A percentile compares a stretch with the other conserved stretches of the same genome.
These are phyloP conservation scores for Epizoanthus scotinus DNA, from an alignment of 92 coral and sea anemone genomes.

Conservation along the genomic window DNA sequence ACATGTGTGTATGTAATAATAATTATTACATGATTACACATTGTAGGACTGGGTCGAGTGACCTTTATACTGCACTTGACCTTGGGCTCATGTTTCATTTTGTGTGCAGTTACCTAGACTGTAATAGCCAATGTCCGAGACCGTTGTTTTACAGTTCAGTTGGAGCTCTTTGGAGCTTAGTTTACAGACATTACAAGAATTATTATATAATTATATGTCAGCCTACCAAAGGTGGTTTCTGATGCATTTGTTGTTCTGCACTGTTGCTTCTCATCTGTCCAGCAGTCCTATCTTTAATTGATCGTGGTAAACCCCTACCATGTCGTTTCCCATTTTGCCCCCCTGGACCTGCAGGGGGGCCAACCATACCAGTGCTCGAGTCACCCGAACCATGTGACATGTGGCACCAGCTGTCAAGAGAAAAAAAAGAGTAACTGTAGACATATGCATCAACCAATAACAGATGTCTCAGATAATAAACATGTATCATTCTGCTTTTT, in stretches of 20 bases:
- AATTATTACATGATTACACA: no score
- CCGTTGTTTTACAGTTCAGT: no score
- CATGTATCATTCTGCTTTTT: no score
- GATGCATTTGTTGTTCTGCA: constrained; percentile 79
- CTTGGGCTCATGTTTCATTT: no score
- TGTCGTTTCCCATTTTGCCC: constrained; percentile 55
- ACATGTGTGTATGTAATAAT: no score
- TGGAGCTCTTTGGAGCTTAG: no score
- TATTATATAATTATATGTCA: not conserved
- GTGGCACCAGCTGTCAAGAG: constrained; percentile 54
- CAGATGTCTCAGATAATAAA: no score
- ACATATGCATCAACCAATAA: constrained; percentile 9
- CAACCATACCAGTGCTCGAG: constrained; percentile 49
- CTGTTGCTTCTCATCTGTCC: constrained; percentile 96
- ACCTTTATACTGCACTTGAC: no score
- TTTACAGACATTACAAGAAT: no score
- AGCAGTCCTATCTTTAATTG: constrained; percentile 73
- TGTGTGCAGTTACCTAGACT: no score
- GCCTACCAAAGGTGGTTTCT: constrained; percentile 87
- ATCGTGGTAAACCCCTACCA: constrained; percentile 82
- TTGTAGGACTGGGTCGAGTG: no score
- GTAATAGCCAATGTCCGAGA: no score
- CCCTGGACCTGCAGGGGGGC: constrained; percentile 93
- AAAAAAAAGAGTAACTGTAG: not conserved
- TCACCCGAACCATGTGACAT: constrained; percentile 64